Percentiles rank a stretch among this genome's conserved stretches.
Evolutionary conservation across 1,140 invertebrate genomes (phyloP).

Genomic region (Drosophila sechellia): DNA sequence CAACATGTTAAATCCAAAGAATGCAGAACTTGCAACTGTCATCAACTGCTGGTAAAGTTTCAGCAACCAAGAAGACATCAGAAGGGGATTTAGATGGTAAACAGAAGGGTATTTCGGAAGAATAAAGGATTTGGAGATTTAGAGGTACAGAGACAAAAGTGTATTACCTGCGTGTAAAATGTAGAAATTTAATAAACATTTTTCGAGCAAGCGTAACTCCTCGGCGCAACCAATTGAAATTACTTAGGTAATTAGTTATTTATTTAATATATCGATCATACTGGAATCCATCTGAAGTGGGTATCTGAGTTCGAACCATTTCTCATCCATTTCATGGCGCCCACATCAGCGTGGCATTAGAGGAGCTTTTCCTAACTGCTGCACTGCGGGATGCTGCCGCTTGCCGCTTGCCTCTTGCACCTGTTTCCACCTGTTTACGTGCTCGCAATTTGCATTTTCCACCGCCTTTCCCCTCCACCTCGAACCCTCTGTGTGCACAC

Average conservation of each 20-base stretch:
- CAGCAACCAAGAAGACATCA: not conserved
- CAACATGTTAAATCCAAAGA: constrained; percentile 17
- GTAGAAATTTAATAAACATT: not conserved
- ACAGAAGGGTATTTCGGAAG: not conserved
- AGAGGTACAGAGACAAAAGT: not conserved
- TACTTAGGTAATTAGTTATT: not conserved
- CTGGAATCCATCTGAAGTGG: too few species aligned
- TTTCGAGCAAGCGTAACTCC: too few species aligned
- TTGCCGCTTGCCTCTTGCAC: constrained; percentile 14
- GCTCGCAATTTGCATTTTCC: constrained; percentile 60
- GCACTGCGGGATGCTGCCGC: constrained; percentile 3
- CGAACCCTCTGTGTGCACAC: constrained; percentile 16
- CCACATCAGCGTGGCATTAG: constrained; percentile 23
- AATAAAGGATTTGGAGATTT: not conserved
- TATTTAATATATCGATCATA: too few species aligned
- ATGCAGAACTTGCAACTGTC: constrained; percentile 15
- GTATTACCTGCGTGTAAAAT: not conserved
- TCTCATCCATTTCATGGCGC: constrained; percentile 12
- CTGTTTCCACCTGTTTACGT: constrained; percentile 65
- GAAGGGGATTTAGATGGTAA: not conserved
- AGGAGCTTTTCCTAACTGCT: constrained; percentile 27
- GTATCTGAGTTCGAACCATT: not conserved
- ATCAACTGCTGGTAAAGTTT: constrained; percentile 17
- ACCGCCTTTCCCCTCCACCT: not conserved
- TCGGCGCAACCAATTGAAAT: too few species aligned